Conservation (phyloP, 2,797 vertebrate genomes). For the Xyrichtys novacula region DNA sequence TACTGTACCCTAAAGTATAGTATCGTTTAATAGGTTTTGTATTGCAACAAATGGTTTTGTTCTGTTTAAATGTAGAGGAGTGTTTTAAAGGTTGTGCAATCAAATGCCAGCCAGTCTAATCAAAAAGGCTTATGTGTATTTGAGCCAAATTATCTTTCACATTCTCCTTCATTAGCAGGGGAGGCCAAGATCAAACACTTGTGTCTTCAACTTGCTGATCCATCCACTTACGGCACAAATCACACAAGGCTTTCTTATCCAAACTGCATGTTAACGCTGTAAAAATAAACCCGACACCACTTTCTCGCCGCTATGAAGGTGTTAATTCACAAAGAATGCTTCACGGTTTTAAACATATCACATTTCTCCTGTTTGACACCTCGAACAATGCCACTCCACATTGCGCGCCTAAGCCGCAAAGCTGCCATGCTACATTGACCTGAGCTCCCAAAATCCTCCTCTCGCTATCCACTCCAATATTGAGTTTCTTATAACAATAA, state of each 20-base stretch:
- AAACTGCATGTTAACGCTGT: slow-evolving; percentile 16
- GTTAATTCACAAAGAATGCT: slow-evolving; percentile 55
- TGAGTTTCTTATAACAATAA: slow-evolving; percentile 28
- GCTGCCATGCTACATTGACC: slow-evolving; percentile 14
- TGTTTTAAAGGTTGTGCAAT: background rate
- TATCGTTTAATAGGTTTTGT: too few relatives aligned
- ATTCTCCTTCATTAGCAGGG: background rate
- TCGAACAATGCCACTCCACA: slow-evolving; percentile 27
- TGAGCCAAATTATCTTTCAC: slow-evolving; percentile 7
- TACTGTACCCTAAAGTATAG: too few relatives aligned
- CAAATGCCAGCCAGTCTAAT: slow-evolving; percentile 1
- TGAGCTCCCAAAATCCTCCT: slow-evolving; percentile 19
- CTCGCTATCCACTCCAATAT: slow-evolving; percentile 16
- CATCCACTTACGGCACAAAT: background rate
- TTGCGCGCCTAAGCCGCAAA: slow-evolving; percentile 32
- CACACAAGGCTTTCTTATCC: background rate
- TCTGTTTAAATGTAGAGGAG: too few relatives aligned
- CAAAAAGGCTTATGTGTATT: slow-evolving; percentile 17
- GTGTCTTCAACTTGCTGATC: background rate
- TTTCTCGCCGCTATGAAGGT: slow-evolving; percentile 12
- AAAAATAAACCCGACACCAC: slow-evolving; percentile 45
- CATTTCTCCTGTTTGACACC: slow-evolving; percentile 57
- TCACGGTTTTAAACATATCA: slow-evolving; percentile 54
- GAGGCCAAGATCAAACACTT: background rate
- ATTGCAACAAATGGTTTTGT: too few relatives aligned